Conservation (phyloP, 2,888 invertebrate species). For the Leptinotarsa peninsularis region DNA sequence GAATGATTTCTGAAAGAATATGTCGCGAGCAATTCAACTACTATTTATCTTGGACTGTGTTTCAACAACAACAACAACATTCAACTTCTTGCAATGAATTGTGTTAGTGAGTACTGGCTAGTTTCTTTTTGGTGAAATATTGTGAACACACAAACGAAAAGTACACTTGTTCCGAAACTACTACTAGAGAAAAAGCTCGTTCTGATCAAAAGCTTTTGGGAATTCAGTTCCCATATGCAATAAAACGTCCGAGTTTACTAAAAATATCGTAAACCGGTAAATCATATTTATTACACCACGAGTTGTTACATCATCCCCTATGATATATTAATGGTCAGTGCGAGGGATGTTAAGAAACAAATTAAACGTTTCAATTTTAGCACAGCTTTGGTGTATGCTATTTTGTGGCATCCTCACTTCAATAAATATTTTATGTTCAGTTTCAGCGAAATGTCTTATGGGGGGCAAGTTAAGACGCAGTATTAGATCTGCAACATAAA, state of each 20-base stretch:
- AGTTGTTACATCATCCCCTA: conserved; percentile 30
- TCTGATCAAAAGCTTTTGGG: background rate
- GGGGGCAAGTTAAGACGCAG: conserved; percentile 11
- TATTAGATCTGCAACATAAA: conserved; percentile 16
- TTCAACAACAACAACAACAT: too few relatives aligned
- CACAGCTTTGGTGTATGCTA: conserved; percentile 53
- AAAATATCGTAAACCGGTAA: conserved; percentile 37
- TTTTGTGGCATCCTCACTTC: conserved; percentile 48
- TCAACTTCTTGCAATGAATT: too few relatives aligned
- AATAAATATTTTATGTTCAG: conserved; percentile 39
- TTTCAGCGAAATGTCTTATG: conserved; percentile 10
- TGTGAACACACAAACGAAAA: too few relatives aligned
- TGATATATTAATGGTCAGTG: conserved; percentile 35
- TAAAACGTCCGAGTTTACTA: conserved; percentile 33
- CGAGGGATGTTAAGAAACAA: conserved; percentile 54
- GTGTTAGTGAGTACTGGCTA: too few relatives aligned
- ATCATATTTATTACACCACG: conserved; percentile 33
- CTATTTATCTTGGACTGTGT: too few relatives aligned
- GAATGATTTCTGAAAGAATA: too few relatives aligned
- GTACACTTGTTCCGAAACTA: background rate
- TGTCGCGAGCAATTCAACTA: too few relatives aligned
- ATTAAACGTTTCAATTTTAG: conserved; percentile 58
- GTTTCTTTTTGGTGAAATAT: too few relatives aligned
- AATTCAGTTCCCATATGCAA: conserved; percentile 35
- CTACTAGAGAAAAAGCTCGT: background rate